Evolutionary conservation across 2,888 invertebrate species (phyloP), one percentile per base, ranked within the genome.

Genomic region (Clepsis dumicolana): DNA sequence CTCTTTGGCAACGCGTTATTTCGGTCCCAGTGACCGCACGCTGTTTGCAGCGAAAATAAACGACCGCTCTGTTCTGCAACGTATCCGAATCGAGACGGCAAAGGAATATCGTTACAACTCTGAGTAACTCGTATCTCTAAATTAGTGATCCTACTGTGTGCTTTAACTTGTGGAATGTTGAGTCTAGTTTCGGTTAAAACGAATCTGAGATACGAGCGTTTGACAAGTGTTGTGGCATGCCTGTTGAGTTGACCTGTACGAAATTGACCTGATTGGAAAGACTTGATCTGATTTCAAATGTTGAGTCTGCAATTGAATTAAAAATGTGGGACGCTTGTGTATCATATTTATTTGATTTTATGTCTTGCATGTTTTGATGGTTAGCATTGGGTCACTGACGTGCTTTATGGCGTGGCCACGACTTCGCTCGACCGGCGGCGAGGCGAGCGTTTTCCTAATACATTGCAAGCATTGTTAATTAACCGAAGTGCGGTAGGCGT

Each of bases 1-100:
- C 21, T 56, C 10, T 18, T 44, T 44, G 7, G 48, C 21, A 48
- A 52, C 59, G 38, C 10, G 21, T 27, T 61, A 61, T 61, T 66
- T 32, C 16, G 44, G 54, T 24, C 24, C 32, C 7, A 25, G 29
- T 61, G 61, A 32, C 60, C 56, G 35, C 65, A 16, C 41, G 38
- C 7, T 41, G 59, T 56, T 25, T 14, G 61, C 35, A 7, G 61
- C 44, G 44, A 66, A 62, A 66, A 66, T 66, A 66, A 62, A 48
- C 61, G 18, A 21, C 18, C 18, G 29, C 54, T 1, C 14, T 29
- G 50, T n/a, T 52, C n/a, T 65, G 57, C 44, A 38, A 24, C 21
- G 56, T 18, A 21, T 29, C 32, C 18, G 18, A 29, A 32, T 14
- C 29, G 16, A 32, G 18, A 54, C 16, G 54, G 27, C 18, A 14